Evolutionary conservation across 1,140 invertebrate genomes (phyloP), one percentile per base, ranked within the genome.

Genomic region (Papilio dardanus): DNA sequence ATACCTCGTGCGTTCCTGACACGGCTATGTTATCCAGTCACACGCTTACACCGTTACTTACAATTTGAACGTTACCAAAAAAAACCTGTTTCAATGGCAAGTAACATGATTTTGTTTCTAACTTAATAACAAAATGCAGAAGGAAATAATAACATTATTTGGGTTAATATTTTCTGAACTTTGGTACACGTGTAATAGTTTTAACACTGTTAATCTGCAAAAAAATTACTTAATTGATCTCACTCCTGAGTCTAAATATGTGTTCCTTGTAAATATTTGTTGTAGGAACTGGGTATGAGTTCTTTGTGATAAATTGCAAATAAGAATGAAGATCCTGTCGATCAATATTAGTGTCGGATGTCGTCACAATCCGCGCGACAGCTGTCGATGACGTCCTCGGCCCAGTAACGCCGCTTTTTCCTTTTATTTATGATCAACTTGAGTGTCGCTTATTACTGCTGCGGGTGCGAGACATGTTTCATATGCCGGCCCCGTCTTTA

Each of bases 391-490:
- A 89, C 88, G 87, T 83, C 79, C 81, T 80, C 83, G 81, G 77
- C 83, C 81, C 84, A 85, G 81, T 87, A 84, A 83, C 83, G 83
- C 79, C 79, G 79, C 77, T 78, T 87, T 77, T 81, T 65, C 83
- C 82, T 86, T 89, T 89, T 92, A 90, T 90, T 90, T 88, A 90
- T 89, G 85, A 86, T 80, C 84, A 75, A 86, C 85, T 88, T 90
- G 84, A 87, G 82, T 85, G 82, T 75, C 81, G 85, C 86, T 89
- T 89, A 91, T 89, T 91, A 87, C 83, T 79, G 79, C 78, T 87
- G 81, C 75, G 84, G 83, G 79, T 80, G 80, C 80, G 80, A 76
- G 81, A 86, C 83, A 87, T 86, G 84, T 84, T 88, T 88, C 85
- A 89, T 88, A 88, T 89, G 79, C 79, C 75, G 76, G 75, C 77